Evolutionary conservation across 1,140 invertebrate genomes (phyloP).

Genomic region (Orchesella cincta): DNA sequence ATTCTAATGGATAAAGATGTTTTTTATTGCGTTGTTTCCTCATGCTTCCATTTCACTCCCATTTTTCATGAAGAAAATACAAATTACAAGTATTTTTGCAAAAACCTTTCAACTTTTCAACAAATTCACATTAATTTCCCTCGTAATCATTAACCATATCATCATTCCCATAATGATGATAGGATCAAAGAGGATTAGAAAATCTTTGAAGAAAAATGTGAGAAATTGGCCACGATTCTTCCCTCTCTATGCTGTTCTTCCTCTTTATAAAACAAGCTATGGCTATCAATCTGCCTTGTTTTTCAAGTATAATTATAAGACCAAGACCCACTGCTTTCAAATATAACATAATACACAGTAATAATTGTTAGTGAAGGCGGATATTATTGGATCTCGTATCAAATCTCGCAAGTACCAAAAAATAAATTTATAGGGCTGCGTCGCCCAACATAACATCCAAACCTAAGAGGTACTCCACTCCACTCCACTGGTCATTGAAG

Average conservation of each 20-base stretch:
- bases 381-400: background rate
- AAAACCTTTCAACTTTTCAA: slow-evolving; percentile 20
- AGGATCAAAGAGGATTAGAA: slow-evolving; percentile 12
- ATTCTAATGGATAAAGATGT: slow-evolving; percentile 11
- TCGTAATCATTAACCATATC: slow-evolving; percentile 11
- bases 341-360: background rate
- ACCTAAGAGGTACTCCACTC: background rate
- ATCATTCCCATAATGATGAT: slow-evolving; percentile 10
- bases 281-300: no score
- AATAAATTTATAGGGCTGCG: background rate
- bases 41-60: slow-evolving; percentile 19
- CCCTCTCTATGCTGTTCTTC: background rate
- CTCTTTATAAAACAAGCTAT: no score
- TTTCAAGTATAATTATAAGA: background rate
- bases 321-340: background rate
- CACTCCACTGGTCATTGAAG: background rate
- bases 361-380: slow-evolving; percentile 5
- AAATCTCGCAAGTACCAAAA: no score
- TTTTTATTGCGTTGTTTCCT: background rate
- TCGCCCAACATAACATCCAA: no score
- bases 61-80: background rate
- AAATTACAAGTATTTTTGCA: slow-evolving; percentile 6
- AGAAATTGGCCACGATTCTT: slow-evolving; percentile 22
- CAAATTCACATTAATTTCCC: slow-evolving; percentile 28
- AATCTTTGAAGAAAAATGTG: slow-evolving; percentile 18